Conservation (phyloP, 1,140 invertebrate species). For the Homarus americanus region DNA sequence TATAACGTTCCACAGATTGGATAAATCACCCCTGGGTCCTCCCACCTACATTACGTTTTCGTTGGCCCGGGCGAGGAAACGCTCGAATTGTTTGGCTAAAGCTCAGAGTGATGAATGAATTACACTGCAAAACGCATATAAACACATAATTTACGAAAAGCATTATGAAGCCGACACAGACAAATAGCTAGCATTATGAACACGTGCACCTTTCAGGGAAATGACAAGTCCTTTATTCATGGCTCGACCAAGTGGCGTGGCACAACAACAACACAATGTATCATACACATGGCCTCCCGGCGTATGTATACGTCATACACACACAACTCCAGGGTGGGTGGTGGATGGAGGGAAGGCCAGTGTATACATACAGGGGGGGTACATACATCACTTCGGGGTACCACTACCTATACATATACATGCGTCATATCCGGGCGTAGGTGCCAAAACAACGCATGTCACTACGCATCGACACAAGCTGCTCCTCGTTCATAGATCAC, state of each 20-base stretch:
- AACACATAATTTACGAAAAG: conserved; percentile 66
- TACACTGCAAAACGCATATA: conserved; percentile 57
- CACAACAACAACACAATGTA: conserved; percentile 57
- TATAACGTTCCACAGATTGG: conserved; percentile 26
- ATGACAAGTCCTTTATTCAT: conserved; percentile 70
- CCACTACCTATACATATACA: no score
- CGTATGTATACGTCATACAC: conserved; percentile 23
- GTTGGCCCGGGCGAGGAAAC: not conserved
- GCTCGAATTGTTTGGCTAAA: conserved; percentile 17
- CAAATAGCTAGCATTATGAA: conserved; percentile 58
- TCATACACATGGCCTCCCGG: conserved; percentile 22
- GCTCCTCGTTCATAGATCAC: conserved; percentile 28
- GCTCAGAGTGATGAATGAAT: conserved; percentile 55
- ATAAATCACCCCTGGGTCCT: not conserved
- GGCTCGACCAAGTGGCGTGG: conserved; percentile 66
- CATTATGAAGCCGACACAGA: conserved; percentile 59
- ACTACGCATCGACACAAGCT: not conserved
- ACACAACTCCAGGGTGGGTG: not conserved
- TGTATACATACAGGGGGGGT: no score
- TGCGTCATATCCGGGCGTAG: no score
- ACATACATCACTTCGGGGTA: no score
- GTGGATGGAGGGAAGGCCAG: no score
- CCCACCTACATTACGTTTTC: not conserved
- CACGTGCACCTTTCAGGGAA: conserved; percentile 68
- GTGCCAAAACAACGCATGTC: no score